A percentile compares a stretch with the other conserved stretches of the same genome.
Evolutionary conservation across 2,797 vertebrate species (phyloP).

Genomic region (Acrossocheilus wenchowensis): DNA sequence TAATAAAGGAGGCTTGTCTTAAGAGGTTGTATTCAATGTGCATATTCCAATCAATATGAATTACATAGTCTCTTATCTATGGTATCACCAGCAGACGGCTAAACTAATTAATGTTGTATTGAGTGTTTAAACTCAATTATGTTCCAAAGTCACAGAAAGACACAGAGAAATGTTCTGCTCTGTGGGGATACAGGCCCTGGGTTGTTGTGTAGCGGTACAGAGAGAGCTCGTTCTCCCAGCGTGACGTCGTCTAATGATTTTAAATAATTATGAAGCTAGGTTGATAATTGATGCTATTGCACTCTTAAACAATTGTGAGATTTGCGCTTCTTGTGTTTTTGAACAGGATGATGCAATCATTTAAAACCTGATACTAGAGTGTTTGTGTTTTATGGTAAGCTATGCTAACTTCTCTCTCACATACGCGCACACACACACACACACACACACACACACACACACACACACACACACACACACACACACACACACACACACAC

Average conservation of each 20-base stretch:
- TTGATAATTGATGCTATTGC: constrained; percentile 31
- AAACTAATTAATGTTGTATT: constrained; percentile 89
- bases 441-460: constrained; percentile 9
- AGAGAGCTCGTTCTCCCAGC: constrained; percentile 39
- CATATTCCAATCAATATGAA: constrained; percentile 89
- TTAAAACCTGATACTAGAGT: background rate
- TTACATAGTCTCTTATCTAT: constrained; percentile 88
- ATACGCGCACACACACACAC: constrained; percentile 12
- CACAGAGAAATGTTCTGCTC: constrained; percentile 78
- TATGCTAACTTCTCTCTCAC: background rate
- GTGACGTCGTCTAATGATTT: constrained; percentile 22
- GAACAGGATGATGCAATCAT: background rate
- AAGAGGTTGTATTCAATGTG: constrained; percentile 85
- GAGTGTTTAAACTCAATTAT: constrained; percentile 90
- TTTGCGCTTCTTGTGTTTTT: background rate
- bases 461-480: constrained; percentile 5
- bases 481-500: constrained; percentile 17
- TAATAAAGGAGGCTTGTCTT: constrained; percentile 87
- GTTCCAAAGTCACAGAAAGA: constrained; percentile 84
- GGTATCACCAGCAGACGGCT: constrained; percentile 85
- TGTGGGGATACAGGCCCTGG: constrained; percentile 54
- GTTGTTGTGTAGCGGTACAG: constrained; percentile 63
- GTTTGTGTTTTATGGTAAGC: constrained; percentile 1
- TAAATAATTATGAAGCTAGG: constrained; percentile 11
- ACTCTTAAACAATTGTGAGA: constrained; percentile 11